phyloP scores from a whole-genome alignment of 2,888 invertebrate genomes.

The Andrena flavipes region DNA sequence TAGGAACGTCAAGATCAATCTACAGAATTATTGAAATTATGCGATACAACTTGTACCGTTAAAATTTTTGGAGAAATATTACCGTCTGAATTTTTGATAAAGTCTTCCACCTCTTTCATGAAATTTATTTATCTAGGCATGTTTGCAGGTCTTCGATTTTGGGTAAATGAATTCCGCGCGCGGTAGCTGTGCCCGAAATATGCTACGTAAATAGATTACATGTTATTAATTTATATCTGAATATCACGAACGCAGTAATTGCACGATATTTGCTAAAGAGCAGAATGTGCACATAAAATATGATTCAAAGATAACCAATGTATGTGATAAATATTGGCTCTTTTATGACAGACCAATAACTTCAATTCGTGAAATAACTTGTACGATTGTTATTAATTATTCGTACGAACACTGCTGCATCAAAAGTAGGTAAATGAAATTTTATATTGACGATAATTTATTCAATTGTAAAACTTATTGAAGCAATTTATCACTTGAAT shows the following conservation, averaged over 20 bases:
- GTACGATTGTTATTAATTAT: too few relatives aligned
- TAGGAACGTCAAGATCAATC: too few relatives aligned
- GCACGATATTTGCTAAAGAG: neutral
- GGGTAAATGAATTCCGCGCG: conserved; percentile 13
- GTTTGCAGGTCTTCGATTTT: neutral
- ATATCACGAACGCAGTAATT: neutral
- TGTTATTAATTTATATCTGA: conserved; percentile 2
- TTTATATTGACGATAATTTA: neutral
- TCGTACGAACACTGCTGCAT: too few relatives aligned
- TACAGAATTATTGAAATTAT: too few relatives aligned
- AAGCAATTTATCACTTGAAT: too few relatives aligned
- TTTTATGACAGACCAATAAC: neutral
- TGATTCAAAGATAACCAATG: neutral
- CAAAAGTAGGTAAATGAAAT: neutral
- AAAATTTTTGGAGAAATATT: neutral
- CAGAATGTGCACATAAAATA: neutral
- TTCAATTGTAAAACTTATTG: neutral
- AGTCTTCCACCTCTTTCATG: neutral
- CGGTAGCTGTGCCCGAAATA: neutral
- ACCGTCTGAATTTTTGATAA: neutral
- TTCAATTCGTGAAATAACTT: neutral
- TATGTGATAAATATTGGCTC: neutral
- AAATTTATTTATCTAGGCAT: neutral
- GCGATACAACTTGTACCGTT: too few relatives aligned
- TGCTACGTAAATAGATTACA: neutral